Percentiles rank a stretch among this genome's conserved stretches.
These are phyloP conservation scores for Meloidogyne hapla DNA, from an alignment of 1,140 invertebrate species.

Conservation along the genomic window DNA sequence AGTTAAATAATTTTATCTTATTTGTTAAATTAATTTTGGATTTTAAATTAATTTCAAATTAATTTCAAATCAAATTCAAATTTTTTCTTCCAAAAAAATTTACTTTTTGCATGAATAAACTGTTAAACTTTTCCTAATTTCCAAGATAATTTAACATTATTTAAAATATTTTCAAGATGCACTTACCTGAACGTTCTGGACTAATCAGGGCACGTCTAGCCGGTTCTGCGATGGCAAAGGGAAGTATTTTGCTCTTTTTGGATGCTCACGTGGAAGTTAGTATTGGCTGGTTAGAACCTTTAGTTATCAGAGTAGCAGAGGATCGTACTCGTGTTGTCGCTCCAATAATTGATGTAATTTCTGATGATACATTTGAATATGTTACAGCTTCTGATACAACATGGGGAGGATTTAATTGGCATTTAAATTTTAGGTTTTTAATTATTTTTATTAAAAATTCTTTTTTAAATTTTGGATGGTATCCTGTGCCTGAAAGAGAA, in stretches of 20 bases:
- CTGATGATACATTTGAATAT: conserved; percentile 92
- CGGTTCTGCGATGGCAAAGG: conserved; percentile 77
- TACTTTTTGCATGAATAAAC: no score
- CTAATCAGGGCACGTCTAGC: conserved; percentile 80
- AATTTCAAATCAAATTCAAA: no score
- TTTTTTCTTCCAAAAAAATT: no score
- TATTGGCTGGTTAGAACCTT: conserved; percentile 81
- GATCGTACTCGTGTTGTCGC: conserved; percentile 77
- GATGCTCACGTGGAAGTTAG: conserved; percentile 92
- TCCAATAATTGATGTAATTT: conserved; percentile 90
- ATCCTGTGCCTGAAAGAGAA: conserved; percentile 52
- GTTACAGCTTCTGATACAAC: conserved; percentile 84
- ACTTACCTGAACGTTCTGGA: conserved; percentile 73
- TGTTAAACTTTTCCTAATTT: not conserved
- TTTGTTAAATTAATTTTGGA: no score
- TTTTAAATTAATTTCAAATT: no score
- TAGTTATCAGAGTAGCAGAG: conserved; percentile 75
- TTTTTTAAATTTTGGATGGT: conserved; percentile 94
- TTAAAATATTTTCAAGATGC: not conserved
- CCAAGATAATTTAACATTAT: no score
- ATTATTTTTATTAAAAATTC: conserved; percentile 77
- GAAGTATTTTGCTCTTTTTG: conserved; percentile 78
- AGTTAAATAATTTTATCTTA: no score
- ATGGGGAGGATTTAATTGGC: conserved; percentile 72
- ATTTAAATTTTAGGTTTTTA: conserved; percentile 14